Evolutionary conservation across 1,140 invertebrate genomes (phyloP).

Genomic region (Popillia japonica): DNA sequence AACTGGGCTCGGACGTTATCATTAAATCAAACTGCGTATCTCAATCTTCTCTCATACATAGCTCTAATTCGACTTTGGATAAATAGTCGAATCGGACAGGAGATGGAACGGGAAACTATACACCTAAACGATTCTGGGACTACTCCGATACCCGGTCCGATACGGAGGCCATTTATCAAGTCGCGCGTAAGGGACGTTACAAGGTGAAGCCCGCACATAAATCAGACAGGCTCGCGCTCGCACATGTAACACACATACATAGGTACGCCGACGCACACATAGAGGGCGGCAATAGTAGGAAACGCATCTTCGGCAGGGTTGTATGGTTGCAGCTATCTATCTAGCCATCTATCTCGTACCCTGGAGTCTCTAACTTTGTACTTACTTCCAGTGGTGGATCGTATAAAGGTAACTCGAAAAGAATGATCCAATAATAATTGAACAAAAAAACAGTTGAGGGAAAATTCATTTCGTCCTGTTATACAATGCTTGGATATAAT

Average conservation of each 20-base stretch:
- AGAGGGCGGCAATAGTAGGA: neutral
- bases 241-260: neutral
- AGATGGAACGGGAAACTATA: neutral
- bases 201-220: conserved; percentile 26
- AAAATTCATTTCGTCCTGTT: too few relatives aligned
- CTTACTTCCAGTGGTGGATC: too few relatives aligned
- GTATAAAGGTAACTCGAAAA: too few relatives aligned
- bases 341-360: conserved; percentile 12
- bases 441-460: too few relatives aligned
- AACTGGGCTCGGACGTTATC: too few relatives aligned
- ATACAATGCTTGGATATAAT: too few relatives aligned
- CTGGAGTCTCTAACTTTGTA: neutral
- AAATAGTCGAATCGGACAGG: conserved; percentile 6
- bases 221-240: conserved; percentile 7
- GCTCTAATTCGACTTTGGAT: conserved; percentile 25
- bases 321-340: conserved; percentile 3
- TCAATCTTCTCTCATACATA: neutral
- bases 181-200: conserved; percentile 21
- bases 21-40: neutral
- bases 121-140: conserved; percentile 13
- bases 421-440: too few relatives aligned
- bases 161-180: conserved; percentile 20
- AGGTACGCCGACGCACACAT: neutral
- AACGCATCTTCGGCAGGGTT: neutral
- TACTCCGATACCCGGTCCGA: conserved; percentile 24